phyloP scores from a whole-genome alignment of 2,888 invertebrate species.

The Phyllotreta striolata region DNA sequence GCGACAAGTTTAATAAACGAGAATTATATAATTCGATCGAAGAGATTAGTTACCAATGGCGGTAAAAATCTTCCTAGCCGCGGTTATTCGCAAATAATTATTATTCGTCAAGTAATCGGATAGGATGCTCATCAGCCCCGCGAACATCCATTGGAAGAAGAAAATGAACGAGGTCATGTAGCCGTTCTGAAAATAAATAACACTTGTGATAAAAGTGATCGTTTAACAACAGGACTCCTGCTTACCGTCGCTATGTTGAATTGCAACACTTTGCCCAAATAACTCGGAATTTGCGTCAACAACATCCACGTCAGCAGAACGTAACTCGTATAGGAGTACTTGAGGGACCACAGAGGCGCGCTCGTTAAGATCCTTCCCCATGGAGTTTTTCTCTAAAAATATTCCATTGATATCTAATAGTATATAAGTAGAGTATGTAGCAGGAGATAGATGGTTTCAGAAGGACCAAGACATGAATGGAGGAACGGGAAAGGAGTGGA shows the following conservation, averaged over 20 bases:
- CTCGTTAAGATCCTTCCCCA: no score
- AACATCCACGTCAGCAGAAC: no score
- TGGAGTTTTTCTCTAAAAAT: no score
- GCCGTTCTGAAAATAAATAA: slow-evolving; percentile 67
- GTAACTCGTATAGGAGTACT: no score
- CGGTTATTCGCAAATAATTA: slow-evolving; percentile 52
- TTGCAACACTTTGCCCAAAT: slow-evolving; percentile 75
- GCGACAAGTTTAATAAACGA: no score
- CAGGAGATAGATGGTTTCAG: no score
- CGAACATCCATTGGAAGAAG: slow-evolving; percentile 74
- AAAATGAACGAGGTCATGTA: slow-evolving; percentile 75
- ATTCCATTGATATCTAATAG: no score
- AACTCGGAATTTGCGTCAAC: slow-evolving; percentile 72
- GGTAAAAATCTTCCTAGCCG: slow-evolving; percentile 72
- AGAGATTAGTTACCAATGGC: slow-evolving; percentile 45
- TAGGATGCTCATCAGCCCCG: slow-evolving; percentile 71
- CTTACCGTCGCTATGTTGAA: slow-evolving; percentile 74
- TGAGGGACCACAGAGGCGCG: no score
- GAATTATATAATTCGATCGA: background rate
- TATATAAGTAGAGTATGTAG: no score
- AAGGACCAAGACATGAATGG: no score
- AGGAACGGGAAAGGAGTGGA: no score
- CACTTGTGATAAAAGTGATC: background rate
- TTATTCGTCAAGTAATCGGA: slow-evolving; percentile 68
- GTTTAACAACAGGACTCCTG: no score